A percentile compares a stretch with the other conserved stretches of the same genome.
Evolutionary conservation across 1,140 invertebrate species (phyloP).

Genomic region (Aradophagus sp.): DNA sequence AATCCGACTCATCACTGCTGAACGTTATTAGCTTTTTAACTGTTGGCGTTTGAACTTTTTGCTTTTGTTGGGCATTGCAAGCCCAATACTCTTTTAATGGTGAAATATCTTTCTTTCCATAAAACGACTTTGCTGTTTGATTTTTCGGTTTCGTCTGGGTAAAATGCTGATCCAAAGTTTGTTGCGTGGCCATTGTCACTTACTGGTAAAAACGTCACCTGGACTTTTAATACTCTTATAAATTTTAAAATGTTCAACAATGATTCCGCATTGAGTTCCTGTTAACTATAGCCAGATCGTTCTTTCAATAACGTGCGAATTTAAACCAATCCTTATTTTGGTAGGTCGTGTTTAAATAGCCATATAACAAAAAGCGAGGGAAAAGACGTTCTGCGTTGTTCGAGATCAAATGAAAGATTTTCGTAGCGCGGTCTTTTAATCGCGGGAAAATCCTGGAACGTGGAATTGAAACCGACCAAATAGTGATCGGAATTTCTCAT

Average conservation of each 20-base stretch:
- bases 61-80: neutral
- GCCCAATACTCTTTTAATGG: slow-evolving; percentile 10
- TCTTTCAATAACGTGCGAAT: too few relatives aligned
- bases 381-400: slow-evolving; percentile 1
- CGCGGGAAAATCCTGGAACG: slow-evolving; percentile 55
- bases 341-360: too few relatives aligned
- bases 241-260: too few relatives aligned
- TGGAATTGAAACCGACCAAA: slow-evolving; percentile 6
- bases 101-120: slow-evolving; percentile 29
- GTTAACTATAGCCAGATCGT: too few relatives aligned
- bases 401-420: too few relatives aligned
- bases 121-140: slow-evolving; percentile 18
- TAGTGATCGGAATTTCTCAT: too few relatives aligned
- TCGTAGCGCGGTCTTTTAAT: slow-evolving; percentile 56
- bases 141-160: slow-evolving; percentile 11
- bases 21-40: slow-evolving; percentile 40
- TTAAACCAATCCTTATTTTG: too few relatives aligned
- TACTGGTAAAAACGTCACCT: too few relatives aligned
- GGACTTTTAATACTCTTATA: too few relatives aligned
- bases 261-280: too few relatives aligned
- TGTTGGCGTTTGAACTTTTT: slow-evolving; percentile 10
- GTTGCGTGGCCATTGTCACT: slow-evolving; percentile 13
- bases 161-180: slow-evolving; percentile 24
- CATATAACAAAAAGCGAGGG: slow-evolving; percentile 40
- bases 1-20: slow-evolving; percentile 43